Evolutionary conservation across 2,797 vertebrate species (phyloP), one percentile per base, ranked within the genome.

Genomic region (Enteromius afrohamiltoni): DNA sequence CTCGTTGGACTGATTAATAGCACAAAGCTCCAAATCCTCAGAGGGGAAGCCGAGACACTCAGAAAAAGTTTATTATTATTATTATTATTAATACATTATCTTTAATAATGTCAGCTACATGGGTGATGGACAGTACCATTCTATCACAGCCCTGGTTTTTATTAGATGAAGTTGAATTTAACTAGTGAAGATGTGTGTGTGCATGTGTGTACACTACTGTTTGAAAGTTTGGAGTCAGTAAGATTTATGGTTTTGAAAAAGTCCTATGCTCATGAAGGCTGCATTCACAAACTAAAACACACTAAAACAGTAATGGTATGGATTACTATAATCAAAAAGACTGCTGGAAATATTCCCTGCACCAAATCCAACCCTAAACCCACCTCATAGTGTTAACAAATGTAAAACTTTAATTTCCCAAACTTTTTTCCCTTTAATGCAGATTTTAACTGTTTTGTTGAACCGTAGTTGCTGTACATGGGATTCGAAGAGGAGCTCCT

Each of bases 21-120:
- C 89, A 88, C 62, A 90, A 88, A 88, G 88, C 86, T 79, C 77
- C 90, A 85, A 68, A 89, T 91, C 88, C 89, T 91, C 90, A 89
- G 91, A 93, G 92, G 92, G 91, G 90, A 89, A 73, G 79, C 89
- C 82, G 90, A 91, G 83, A 89, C 91, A 87, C 82, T 85, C 78
- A 85, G 89, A 93, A 94, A 93, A 91, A 92, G 93, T 92, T 87
- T n/a, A n/a, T n/a, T n/a, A n/a, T n/a, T n/a, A n/a, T n/a, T n/a
- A n/a, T n/a, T n/a, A n/a, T n/a, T n/a, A n/a, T n/a, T n/a, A n/a
- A n/a, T n/a, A n/a, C n/a, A n/a, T n/a, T 95, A 94, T 91, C 88
- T 93, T 91, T 92, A 93, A 92, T 93, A 94, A 93, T 87, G 87
- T 92, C 88, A 80, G 82, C 90, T 94, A 90, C 83, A 91, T 93